Evolutionary conservation across 2,888 invertebrate species (phyloP).

Genomic region (Pristionchus entomophagus): DNA sequence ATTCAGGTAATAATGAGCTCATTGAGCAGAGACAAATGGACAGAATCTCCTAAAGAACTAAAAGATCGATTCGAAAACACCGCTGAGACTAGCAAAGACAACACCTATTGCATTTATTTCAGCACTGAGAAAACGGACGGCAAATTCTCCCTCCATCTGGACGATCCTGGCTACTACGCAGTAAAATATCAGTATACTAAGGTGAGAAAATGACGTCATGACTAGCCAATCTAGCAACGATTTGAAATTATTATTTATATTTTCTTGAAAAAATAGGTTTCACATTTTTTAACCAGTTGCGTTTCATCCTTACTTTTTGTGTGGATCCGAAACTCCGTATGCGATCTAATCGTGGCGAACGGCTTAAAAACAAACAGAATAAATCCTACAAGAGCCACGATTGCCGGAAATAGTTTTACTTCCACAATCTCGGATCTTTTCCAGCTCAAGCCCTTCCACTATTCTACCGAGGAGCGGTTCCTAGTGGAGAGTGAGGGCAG

Average conservation of each 20-base stretch:
- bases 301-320: too few relatives aligned
- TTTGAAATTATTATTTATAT: background rate
- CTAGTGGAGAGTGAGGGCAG: conserved; percentile 57
- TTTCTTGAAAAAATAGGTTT: too few relatives aligned
- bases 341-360: too few relatives aligned
- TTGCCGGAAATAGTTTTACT: background rate
- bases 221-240: background rate
- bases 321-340: too few relatives aligned
- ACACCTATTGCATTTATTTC: conserved; percentile 49
- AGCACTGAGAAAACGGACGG: conserved; percentile 65
- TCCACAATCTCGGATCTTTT: background rate
- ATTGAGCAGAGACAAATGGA: background rate
- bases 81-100: background rate
- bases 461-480: conserved; percentile 61
- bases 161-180: conserved; percentile 69
- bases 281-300: too few relatives aligned
- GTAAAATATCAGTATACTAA: conserved; percentile 72
- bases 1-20: conserved; percentile 15
- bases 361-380: too few relatives aligned
- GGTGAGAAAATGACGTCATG: background rate
- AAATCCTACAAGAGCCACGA: background rate
- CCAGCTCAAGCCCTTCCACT: conserved; percentile 60
- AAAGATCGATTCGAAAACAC: background rate
- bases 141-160: conserved; percentile 65
- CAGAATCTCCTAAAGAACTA: background rate